These are phyloP conservation scores for Drosophila phalerata DNA, from an alignment of 2,888 invertebrate genomes.

Conservation along the genomic window DNA sequence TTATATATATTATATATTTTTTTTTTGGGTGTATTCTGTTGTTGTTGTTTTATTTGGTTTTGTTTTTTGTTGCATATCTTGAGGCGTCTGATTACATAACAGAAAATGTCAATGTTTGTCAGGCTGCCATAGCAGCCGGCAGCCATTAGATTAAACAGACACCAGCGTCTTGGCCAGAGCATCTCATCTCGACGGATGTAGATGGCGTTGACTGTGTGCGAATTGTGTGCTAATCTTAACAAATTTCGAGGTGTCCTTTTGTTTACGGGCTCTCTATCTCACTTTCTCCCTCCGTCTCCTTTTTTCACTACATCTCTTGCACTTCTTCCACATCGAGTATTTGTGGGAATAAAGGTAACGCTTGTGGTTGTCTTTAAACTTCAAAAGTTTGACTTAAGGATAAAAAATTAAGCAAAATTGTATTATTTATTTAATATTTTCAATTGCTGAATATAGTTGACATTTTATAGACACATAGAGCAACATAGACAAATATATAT, in stretches of 20 bases:
- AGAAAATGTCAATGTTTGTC: slow-evolving; percentile 81
- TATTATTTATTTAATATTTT: background rate
- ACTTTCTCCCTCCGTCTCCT: background rate
- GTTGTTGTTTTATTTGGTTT: slow-evolving; percentile 37
- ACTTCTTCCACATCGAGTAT: background rate
- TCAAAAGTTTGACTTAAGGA: background rate
- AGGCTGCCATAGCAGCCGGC: slow-evolving; percentile 65
- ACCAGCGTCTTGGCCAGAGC: slow-evolving; percentile 45
- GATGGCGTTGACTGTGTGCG: slow-evolving; percentile 71
- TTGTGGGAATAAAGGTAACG: slow-evolving; percentile 13
- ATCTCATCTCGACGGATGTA: slow-evolving; percentile 21
- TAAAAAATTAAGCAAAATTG: background rate
- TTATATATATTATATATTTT: slow-evolving; percentile 42
- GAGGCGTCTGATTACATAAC: slow-evolving; percentile 79
- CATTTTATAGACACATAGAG: too few species aligned
- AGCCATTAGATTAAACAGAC: slow-evolving; percentile 74
- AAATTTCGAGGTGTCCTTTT: slow-evolving; percentile 76
- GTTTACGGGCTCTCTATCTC: slow-evolving; percentile 51
- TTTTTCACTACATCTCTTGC: background rate
- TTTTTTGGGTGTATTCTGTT: slow-evolving; percentile 33
- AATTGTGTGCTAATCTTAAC: slow-evolving; percentile 80
- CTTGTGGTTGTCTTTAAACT: slow-evolving; percentile 7
- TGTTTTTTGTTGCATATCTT: slow-evolving; percentile 62
- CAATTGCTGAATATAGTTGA: too few species aligned
- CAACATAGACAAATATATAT: too few species aligned